Percentiles rank a stretch among this genome's conserved stretches.
Evolutionary conservation across 2,113 vertebrate species (phyloP).

Genomic region (Strix uralensis): DNA sequence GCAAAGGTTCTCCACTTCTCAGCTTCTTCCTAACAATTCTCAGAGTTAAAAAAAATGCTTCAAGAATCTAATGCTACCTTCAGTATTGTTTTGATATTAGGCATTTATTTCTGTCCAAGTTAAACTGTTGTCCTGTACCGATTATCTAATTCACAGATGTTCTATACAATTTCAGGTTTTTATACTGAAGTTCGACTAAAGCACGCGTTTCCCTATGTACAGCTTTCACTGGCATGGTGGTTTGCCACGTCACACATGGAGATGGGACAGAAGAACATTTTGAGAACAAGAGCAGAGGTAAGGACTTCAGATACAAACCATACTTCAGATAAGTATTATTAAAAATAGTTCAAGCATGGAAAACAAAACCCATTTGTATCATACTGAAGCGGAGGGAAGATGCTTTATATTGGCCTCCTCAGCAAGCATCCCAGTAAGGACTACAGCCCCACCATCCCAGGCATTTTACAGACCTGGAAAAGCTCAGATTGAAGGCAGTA

Average conservation of each 20-base stretch:
- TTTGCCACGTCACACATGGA: not conserved
- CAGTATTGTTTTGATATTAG: not conserved
- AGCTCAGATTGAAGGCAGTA: not conserved
- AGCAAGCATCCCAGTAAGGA: not conserved
- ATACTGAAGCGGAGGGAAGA: not conserved
- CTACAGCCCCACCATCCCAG: not conserved
- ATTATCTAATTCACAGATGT: not conserved
- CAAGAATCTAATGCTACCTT: not conserved
- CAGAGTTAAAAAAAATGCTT: not conserved
- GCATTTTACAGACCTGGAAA: not conserved
- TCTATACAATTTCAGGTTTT: not conserved
- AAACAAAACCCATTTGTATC: not conserved
- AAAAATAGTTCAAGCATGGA: not conserved
- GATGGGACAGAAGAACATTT: not conserved
- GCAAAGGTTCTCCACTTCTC: not conserved
- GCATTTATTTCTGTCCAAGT: not conserved
- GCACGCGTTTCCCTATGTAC: fast-evolving
- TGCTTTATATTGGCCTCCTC: not conserved
- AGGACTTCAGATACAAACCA: not conserved
- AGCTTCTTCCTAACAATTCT: no score
- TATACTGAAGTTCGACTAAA: not conserved
- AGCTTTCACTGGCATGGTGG: not conserved
- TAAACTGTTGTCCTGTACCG: not conserved
- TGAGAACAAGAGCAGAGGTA: not conserved
- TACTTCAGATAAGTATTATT: not conserved